Evolutionary conservation across 2,888 invertebrate species (phyloP).

Genomic region (Mimumesa dahlbomi): DNA sequence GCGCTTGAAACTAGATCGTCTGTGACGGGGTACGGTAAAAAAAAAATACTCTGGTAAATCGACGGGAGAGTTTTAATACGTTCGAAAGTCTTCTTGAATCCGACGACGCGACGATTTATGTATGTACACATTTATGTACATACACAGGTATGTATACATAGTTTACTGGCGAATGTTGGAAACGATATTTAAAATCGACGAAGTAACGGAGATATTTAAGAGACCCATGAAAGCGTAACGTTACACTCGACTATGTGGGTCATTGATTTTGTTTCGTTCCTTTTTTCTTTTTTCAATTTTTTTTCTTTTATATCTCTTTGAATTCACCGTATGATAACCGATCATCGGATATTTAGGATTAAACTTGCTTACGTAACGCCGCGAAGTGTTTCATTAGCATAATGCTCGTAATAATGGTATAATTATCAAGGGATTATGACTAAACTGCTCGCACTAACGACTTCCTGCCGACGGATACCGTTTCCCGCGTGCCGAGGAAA

Average conservation of each 20-base stretch:
- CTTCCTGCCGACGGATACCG: slow-evolving; percentile 24
- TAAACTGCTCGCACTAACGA: slow-evolving; percentile 16
- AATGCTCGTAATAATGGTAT: neutral
- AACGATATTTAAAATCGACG: slow-evolving; percentile 16
- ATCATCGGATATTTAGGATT: neutral
- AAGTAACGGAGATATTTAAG: neutral
- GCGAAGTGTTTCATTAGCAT: neutral
- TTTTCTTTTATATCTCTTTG: slow-evolving; percentile 7
- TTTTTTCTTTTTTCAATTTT: too few species aligned
- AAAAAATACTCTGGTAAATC: neutral
- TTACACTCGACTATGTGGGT: slow-evolving; percentile 20
- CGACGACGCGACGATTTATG: neutral
- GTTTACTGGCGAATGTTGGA: neutral
- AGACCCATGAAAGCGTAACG: slow-evolving; percentile 36
- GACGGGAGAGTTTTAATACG: neutral
- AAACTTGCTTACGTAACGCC: neutral
- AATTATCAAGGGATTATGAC: slow-evolving; percentile 23
- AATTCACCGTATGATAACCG: slow-evolving; percentile 5
- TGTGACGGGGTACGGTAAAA: slow-evolving; percentile 30
- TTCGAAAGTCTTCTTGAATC: too few species aligned
- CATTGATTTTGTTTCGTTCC: slow-evolving; percentile 26
- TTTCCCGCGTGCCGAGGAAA: slow-evolving; percentile 3
- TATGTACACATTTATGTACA: too few species aligned
- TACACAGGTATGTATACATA: too few species aligned
- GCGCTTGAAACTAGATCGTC: slow-evolving; percentile 41